Evolutionary conservation across 64 coral and sea anemone genomes (phyloP).

Genomic region (Dendrophyllia cribrosa): DNA sequence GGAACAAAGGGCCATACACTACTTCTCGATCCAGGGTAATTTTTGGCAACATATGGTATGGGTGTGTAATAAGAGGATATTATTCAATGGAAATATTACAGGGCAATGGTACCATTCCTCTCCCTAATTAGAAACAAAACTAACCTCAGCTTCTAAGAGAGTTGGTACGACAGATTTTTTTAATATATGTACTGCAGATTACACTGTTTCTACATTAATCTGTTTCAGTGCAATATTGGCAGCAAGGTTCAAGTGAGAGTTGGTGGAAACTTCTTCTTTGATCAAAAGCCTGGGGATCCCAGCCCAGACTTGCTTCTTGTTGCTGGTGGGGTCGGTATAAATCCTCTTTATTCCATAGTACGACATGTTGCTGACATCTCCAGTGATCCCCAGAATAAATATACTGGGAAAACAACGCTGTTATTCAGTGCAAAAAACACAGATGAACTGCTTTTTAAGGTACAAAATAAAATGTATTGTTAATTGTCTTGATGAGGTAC

Average conservation of each 20-base stretch:
- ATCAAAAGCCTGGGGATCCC: conserved; percentile 3
- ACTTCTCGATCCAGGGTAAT: too few relatives aligned
- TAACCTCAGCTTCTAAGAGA: too few relatives aligned
- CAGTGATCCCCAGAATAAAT: background rate
- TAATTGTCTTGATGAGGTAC: too few relatives aligned
- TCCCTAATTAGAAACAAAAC: too few relatives aligned
- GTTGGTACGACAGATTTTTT: too few relatives aligned
- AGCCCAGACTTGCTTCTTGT: conserved; percentile 72
- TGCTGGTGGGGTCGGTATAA: conserved; percentile 92
- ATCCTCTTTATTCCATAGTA: conserved; percentile 86
- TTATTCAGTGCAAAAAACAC: conserved; percentile 79
- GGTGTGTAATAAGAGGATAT: too few relatives aligned
- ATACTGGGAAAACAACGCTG: conserved; percentile 63
- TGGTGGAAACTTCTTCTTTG: conserved; percentile 79
- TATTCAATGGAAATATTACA: too few relatives aligned
- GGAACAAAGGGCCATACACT: too few relatives aligned
- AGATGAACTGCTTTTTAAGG: conserved; percentile 90
- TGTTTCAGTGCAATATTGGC: conserved; percentile 70
- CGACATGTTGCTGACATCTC: conserved; percentile 58
- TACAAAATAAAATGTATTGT: background rate
- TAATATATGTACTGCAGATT: background rate
- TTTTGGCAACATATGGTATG: too few relatives aligned
- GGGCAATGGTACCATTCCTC: too few relatives aligned
- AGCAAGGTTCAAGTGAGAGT: conserved; percentile 85
- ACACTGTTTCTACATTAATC: background rate